Evolutionary conservation across 2,888 invertebrate genomes (phyloP), one percentile per base, ranked within the genome.

Genomic region (Alentia gelatinosa): DNA sequence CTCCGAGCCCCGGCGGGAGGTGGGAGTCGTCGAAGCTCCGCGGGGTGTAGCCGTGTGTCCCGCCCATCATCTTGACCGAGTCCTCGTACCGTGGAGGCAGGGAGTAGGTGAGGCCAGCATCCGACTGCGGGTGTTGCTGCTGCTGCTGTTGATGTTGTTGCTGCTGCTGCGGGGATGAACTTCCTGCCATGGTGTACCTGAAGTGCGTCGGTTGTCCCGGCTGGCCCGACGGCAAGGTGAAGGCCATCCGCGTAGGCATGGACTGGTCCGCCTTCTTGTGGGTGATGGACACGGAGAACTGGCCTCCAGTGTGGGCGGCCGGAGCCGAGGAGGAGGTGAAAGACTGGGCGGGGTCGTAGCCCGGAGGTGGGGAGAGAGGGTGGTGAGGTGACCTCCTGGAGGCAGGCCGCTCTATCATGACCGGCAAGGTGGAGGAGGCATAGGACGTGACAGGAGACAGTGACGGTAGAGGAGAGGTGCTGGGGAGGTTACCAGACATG

Each of bases 231-330:
- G 92, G 92, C 30, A 92, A n/a, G 30, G 92, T 89, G 68, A 92
- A 89, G 47, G 86, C 88, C 50, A 91, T 26, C 42, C 84, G 79
- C 9, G 89, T 40, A 9, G 42, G 50, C n/a, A 39, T 89, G 30
- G 37, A 19, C 4, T 83, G 68, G 9, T 56, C 89, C 9, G 63
- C 47, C 0, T 47, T 68, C 74, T 89, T 68, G 74, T 92, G 92
- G 68, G 89, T 90, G n/a, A 92, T 89, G 33, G 92, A 92, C 30
- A 92, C 90, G 37, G 90, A 90, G 74, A 92, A 68, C 15, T 86
- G 86, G 5, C 86, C 47, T 30, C n/a, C 15, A 15, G 35, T 5
- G 42, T 26, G 86, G 9, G 19, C 12, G 33, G 86, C 1, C 19
- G 50, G 1, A 37, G 47, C 23, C 7, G 86, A 30, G 47, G 30